Conservation (phyloP, 2,888 invertebrate species). For the Lissocephala sabroskyi region DNA sequence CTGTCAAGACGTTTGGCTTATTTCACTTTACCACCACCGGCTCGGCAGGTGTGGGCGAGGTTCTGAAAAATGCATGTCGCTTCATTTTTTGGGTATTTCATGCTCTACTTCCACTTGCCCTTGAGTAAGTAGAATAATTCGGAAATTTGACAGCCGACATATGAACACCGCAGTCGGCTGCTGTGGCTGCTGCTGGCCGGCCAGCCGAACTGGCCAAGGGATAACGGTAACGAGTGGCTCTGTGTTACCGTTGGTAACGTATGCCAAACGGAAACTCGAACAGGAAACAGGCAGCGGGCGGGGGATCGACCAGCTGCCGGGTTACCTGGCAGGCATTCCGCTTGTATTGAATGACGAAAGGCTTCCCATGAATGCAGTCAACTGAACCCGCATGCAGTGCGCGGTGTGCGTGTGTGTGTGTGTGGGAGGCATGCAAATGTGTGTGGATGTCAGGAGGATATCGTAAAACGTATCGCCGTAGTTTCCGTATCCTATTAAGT, state of each 20-base stretch:
- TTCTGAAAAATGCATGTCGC: slow-evolving; percentile 14
- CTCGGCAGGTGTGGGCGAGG: too few relatives aligned
- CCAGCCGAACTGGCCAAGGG: not conserved
- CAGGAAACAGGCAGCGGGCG: slow-evolving; percentile 47
- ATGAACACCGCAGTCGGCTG: slow-evolving; percentile 23
- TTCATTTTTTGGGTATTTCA: slow-evolving; percentile 33
- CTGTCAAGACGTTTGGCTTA: slow-evolving; percentile 31
- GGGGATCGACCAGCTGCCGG: slow-evolving; percentile 25
- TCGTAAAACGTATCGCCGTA: slow-evolving; percentile 55
- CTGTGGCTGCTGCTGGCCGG: slow-evolving; percentile 7
- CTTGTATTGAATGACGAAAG: slow-evolving; percentile 42
- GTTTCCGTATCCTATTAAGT: slow-evolving; percentile 61
- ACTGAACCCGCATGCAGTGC: slow-evolving; percentile 5
- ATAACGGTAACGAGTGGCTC: slow-evolving; percentile 8
- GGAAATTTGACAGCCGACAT: slow-evolving; percentile 59
- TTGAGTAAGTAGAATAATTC: slow-evolving; percentile 55
- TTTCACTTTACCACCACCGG: slow-evolving; percentile 18
- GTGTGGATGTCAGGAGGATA: slow-evolving; percentile 34
- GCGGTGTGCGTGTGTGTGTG: slow-evolving; percentile 42
- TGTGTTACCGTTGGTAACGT: slow-evolving; percentile 31
- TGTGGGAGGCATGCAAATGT: slow-evolving; percentile 33
- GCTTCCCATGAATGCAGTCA: slow-evolving; percentile 1
- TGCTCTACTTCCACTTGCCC: slow-evolving; percentile 41
- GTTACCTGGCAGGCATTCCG: slow-evolving; percentile 19
- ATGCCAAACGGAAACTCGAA: slow-evolving; percentile 42